phyloP scores from a whole-genome alignment of 2,888 invertebrate genomes.

The Ophion costatus region DNA sequence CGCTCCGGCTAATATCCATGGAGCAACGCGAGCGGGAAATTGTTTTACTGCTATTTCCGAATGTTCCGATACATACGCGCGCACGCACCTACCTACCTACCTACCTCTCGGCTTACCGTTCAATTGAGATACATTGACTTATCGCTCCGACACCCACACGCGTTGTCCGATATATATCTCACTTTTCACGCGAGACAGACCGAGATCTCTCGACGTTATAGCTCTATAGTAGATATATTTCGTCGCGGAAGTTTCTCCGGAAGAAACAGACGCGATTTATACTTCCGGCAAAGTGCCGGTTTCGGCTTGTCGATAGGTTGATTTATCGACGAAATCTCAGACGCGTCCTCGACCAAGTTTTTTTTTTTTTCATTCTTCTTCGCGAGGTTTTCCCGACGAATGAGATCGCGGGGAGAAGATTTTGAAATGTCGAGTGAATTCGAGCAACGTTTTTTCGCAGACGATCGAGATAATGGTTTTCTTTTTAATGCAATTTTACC shows the following conservation, averaged over 20 bases:
- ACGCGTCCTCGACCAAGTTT: slow-evolving; percentile 4
- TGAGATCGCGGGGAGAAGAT: not conserved
- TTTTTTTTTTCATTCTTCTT: not conserved
- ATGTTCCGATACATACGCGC: slow-evolving; percentile 4
- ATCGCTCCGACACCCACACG: slow-evolving; percentile 59
- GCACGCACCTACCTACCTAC: no score
- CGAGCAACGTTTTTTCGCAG: not conserved
- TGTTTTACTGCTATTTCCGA: slow-evolving; percentile 32
- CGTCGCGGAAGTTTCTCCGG: slow-evolving; percentile 49
- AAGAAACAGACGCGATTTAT: slow-evolving; percentile 37
- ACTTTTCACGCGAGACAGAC: slow-evolving; percentile 38
- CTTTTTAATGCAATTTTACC: not conserved
- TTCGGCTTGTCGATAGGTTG: slow-evolving; percentile 45
- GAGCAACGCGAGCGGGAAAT: slow-evolving; percentile 41
- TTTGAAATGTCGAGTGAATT: not conserved
- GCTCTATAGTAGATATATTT: slow-evolving; percentile 14
- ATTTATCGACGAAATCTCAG: slow-evolving; percentile 24
- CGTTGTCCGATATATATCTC: slow-evolving; percentile 51
- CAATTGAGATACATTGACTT: slow-evolving; percentile 65
- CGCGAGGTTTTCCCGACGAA: no score
- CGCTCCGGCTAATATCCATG: not conserved
- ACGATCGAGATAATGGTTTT: not conserved
- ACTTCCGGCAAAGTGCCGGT: slow-evolving; percentile 56
- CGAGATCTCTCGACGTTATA: slow-evolving; percentile 25
- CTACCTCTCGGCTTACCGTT: slow-evolving; percentile 34